These are phyloP conservation scores for Polypedilum pembai DNA, from an alignment of 1,140 invertebrate species.

Conservation along the genomic window DNA sequence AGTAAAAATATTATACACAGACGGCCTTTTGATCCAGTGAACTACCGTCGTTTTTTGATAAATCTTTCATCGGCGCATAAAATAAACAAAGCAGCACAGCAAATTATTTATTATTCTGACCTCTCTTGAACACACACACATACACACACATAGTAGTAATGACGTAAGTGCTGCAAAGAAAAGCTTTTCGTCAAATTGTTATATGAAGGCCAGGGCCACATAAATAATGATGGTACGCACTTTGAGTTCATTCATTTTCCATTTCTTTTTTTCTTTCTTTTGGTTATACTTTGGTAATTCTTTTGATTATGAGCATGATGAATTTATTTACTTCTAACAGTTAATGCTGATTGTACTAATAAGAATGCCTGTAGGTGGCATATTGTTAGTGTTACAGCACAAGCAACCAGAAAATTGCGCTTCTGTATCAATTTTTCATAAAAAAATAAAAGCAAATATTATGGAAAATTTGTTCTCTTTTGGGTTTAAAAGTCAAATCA, in stretches of 20 bases:
- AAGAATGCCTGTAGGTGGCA: not conserved
- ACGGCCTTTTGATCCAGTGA: too few species aligned
- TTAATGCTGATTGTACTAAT: too few species aligned
- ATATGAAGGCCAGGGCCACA: slow-evolving; percentile 9
- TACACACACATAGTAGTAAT: too few species aligned
- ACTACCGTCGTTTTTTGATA: too few species aligned
- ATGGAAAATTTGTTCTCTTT: not conserved
- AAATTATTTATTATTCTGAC: too few species aligned
- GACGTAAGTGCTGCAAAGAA: not conserved
- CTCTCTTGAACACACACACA: too few species aligned
- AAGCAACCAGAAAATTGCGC: not conserved
- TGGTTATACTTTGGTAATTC: not conserved
- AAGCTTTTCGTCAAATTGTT: not conserved
- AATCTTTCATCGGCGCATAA: too few species aligned
- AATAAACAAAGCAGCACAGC: too few species aligned
- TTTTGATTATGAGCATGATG: not conserved
- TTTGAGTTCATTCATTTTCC: not conserved
- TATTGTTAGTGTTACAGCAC: not conserved
- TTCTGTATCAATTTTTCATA: not conserved
- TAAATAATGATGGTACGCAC: not conserved
- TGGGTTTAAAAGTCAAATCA: too few species aligned
- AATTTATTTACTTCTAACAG: not conserved
- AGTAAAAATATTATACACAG: too few species aligned
- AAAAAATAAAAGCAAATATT: not conserved
- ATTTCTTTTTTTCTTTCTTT: not conserved